Evolutionary conservation across 1,140 invertebrate genomes (phyloP), one percentile per base, ranked within the genome.

Genomic region (Pectinophora gossypiella): DNA sequence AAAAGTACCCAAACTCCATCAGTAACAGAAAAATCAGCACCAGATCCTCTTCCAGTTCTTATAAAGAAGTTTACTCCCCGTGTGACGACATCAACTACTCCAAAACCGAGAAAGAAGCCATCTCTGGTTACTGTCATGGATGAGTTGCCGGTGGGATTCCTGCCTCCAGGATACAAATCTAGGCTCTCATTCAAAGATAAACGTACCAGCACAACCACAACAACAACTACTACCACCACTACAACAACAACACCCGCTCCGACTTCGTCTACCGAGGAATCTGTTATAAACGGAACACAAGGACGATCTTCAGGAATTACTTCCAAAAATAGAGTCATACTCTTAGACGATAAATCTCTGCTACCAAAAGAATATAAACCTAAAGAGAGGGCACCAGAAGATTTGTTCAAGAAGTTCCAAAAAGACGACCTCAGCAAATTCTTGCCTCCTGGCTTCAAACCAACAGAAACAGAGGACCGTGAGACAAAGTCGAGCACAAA

Each of bases 31-130:
- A 78, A 70, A 64, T 82, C 87, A 43, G 72, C 87, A 12, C 81
- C 87, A 21, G 87, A 88, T 50, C 84, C 88, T 10, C 67, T 85
- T 50, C 85, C 88, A 23, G 89, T 89, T 1, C 80, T 91, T 3
- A 92, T 93, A 0, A 91, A 91, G 51, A 95, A 94, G 70, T 93
- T 94, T 52, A 86, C 90, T 12, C 91, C 91, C 1, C 72, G 89
- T 69, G 62, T 90, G 68, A 75, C 90, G 67, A 77, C 91, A 45
- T 77, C 81, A 46, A 86, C 87, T 19, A 90, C 89, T 15, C 76
- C 68, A 3, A 87, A 88, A 56, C 82, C 87, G 19, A 88, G 72
- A 55, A 89, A 89, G 66, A 88, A 85, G 48, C 74, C 82, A 13
- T 60, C 85, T 9, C 74, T 90, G 48, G 91, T 92, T 16, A 91